phyloP scores from a whole-genome alignment of 2,113 vertebrate species.

The Circaetus cinerascens region DNA sequence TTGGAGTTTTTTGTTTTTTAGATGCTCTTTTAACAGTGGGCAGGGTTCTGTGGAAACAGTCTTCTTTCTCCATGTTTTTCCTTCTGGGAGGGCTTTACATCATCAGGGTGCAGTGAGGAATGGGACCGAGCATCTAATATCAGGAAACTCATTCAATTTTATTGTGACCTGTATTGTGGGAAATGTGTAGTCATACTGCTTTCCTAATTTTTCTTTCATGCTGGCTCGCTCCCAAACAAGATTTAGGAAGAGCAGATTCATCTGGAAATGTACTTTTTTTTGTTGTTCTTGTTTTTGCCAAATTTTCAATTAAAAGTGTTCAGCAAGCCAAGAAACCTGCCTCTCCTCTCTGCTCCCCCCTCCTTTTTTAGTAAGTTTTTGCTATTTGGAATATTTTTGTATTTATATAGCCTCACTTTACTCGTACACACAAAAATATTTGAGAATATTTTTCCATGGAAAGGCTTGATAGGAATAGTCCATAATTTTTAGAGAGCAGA shows the following conservation, averaged over 20 bases:
- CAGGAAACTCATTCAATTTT: background rate
- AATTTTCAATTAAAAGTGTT: conserved; percentile 34
- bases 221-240: conserved; percentile 19
- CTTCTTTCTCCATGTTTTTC: background rate
- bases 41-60: background rate
- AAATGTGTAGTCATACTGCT: background rate
- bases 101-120: background rate
- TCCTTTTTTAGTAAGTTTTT: background rate
- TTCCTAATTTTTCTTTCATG: background rate
- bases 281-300: conserved; percentile 19
- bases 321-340: conserved; percentile 14
- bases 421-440: background rate
- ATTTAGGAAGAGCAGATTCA: conserved; percentile 28
- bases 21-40: background rate
- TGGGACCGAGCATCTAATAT: background rate
- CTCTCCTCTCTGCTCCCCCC: fast-evolving
- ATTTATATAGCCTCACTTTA: background rate
- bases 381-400: background rate
- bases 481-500: background rate
- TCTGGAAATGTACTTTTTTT: conserved; percentile 26
- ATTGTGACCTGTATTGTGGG: conserved; percentile 1
- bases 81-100: background rate
- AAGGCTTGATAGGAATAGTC: background rate
- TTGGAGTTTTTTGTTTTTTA: background rate
- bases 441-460: conserved; percentile 21